These are phyloP conservation scores for Diadromus collaris DNA, from an alignment of 2,888 invertebrate genomes.

Conservation along the genomic window DNA sequence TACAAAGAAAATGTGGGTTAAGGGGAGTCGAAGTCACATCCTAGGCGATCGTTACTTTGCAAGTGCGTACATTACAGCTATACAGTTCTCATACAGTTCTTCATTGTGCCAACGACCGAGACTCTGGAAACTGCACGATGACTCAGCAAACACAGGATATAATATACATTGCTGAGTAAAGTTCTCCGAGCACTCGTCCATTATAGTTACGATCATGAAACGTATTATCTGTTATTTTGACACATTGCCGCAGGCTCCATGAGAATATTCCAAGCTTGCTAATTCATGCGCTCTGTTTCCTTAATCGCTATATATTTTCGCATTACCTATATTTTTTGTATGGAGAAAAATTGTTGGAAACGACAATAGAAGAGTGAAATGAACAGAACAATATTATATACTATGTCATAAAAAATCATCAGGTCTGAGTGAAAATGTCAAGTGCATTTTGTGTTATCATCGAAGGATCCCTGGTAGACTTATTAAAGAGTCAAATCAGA, in stretches of 20 bases:
- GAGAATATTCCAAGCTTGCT: conserved; percentile 12
- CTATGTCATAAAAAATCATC: too few relatives aligned
- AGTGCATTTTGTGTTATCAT: too few relatives aligned
- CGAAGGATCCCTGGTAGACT: too few relatives aligned
- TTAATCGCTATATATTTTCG: conserved; percentile 12
- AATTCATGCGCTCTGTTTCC: conserved; percentile 3
- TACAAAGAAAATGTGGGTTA: conserved; percentile 30
- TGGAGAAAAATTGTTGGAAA: not conserved
- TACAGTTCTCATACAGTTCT: not conserved
- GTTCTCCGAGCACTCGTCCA: conserved; percentile 25
- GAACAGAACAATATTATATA: too few relatives aligned
- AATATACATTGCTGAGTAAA: conserved; percentile 8
- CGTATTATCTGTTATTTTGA: conserved; percentile 53
- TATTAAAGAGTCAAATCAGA: too few relatives aligned
- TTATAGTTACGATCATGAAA: conserved; percentile 50
- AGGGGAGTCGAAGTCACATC: not conserved
- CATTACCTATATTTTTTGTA: not conserved
- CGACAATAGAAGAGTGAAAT: too few relatives aligned
- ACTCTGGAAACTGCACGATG: not conserved
- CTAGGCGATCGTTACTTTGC: not conserved
- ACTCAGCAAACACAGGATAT: conserved; percentile 1
- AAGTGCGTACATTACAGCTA: not conserved
- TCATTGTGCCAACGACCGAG: conserved; percentile 10
- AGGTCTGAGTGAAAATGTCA: too few relatives aligned
- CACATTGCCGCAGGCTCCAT: conserved; percentile 46